phyloP scores from a whole-genome alignment of 2,113 vertebrate genomes.

The Martes martes region DNA sequence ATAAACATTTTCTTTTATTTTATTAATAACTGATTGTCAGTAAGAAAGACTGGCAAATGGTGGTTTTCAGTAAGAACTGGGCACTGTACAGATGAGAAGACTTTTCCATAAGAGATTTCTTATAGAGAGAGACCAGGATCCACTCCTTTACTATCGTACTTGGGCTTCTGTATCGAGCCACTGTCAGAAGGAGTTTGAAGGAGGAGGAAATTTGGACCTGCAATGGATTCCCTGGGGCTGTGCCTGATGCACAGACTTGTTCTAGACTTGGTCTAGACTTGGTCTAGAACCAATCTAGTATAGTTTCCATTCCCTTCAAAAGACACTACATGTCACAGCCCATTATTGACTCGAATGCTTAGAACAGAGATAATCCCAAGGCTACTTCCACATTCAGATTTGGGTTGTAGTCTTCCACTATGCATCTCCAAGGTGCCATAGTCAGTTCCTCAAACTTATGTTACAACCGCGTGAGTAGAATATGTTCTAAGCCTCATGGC shows the following conservation, averaged over 20 bases:
- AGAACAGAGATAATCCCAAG: slow-evolving; percentile 95
- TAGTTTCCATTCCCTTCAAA: slow-evolving; percentile 96
- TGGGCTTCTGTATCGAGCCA: background rate
- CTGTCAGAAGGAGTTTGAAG: background rate
- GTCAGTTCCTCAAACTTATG: slow-evolving; percentile 94
- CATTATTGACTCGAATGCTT: slow-evolving; percentile 94
- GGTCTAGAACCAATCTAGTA: slow-evolving; percentile 92
- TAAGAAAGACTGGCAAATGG: slow-evolving; percentile 95
- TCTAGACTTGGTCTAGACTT: slow-evolving; percentile 85
- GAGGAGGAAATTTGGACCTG: slow-evolving; percentile 88
- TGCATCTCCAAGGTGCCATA: slow-evolving; percentile 97
- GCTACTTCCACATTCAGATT: slow-evolving; percentile 97
- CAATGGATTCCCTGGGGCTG: slow-evolving; percentile 92
- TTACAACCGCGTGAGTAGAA: slow-evolving; percentile 90
- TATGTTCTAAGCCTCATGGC: slow-evolving; percentile 90
- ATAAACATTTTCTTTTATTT: slow-evolving; percentile 77
- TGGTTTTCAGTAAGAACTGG: slow-evolving; percentile 83
- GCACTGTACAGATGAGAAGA: background rate
- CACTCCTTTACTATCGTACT: background rate
- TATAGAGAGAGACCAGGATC: background rate
- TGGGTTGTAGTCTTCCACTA: slow-evolving; percentile 94
- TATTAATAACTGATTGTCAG: slow-evolving; percentile 98
- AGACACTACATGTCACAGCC: slow-evolving; percentile 93
- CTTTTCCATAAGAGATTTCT: background rate
- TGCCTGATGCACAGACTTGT: slow-evolving; percentile 85